Evolutionary conservation across 2,113 vertebrate species (phyloP), one percentile per base, ranked within the genome.

Genomic region (Pachyramphus minor): DNA sequence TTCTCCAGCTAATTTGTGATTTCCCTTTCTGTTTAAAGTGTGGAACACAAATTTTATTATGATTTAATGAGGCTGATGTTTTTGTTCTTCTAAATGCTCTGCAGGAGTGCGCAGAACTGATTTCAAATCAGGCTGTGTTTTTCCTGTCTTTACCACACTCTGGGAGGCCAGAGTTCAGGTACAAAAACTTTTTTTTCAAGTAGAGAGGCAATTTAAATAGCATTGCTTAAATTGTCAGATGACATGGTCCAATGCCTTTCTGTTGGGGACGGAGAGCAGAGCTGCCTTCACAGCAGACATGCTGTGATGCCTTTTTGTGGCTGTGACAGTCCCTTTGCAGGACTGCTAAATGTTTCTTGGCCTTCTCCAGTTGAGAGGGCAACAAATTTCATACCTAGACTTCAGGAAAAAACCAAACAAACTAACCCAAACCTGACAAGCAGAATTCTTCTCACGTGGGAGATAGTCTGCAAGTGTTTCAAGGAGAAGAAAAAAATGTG

Each of bases 181-280:
- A 79, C 52, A 91, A 67, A 93, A 94, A 84, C 75, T 73, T 93
- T 72, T 72, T 83, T 69, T 62, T 79, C 30, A 44, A 28, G 67
- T 83, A 35, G 81, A 96, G 72, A 95, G 78, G 88, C 78, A 92
- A 92, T 92, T 96, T 86, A 91, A 83, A 87, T 88, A 77, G 64
- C 56, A 33, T 4, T 58, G 45, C 73, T 85, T 66, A 67, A 96
- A 85, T 71, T 74, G 82, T 76, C 37, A 72, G 75, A 30, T 89
- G 79, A 9, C 72, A 77, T 37, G 71, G 55, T 88, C 90, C 72
- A 66, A 3, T 77, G 84, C 87, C 67, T 93, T 91, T 58, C 12
- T 53, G n/a, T 24, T 62, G 75, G 31, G n/a, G 47, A 66, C 47
- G 85, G 63, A 86, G 67, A 80, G 35, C 55, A 25, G 31, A 74